Base-by-base conservation (phyloP, 2,797 vertebrate species). In the Nyctalus aviator region DNA sequence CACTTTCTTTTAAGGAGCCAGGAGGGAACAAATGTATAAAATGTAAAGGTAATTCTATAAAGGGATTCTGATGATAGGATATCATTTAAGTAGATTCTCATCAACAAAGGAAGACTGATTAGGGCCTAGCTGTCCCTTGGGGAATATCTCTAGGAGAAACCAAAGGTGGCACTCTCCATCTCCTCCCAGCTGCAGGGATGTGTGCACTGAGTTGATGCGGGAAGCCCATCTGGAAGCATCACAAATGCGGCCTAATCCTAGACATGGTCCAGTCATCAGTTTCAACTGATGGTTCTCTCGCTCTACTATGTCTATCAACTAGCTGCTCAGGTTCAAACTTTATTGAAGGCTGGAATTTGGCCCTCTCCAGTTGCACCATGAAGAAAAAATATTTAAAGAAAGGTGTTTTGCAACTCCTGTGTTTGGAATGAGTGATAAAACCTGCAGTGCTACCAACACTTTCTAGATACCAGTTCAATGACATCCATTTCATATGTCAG, bases 301-400 rank as follows among this genome's bases (percentile, higher is more conserved):
- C 46, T 44, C 57, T 78, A 37, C 32, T 48, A 79, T 75, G 79
- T 85, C 92, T 82, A 89, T 32, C 79, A 92, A 35, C 84, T 18
- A 92, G n/a, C 84, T 18, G 15, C 37, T 76, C 57, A 75, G 66
- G 35, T 30, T 77, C 66, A 84, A 95, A 79, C 75, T 87, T 88
- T 87, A 92, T 84, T 94, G 88, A 79, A 94, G 86, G 82, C 73
- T 96, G 95, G 95, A 96, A 91, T 96, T 94, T 93, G 93, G 91
- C 86, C 94, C 92, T 84, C 88, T 57, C 32, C 62, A 89, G 59
- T 96, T 95, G 95, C 94, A 96, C 81, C 96, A 97, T 37, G 82
- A 91, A 89, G 97, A 97, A 98, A 97, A 96, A 98, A 98, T 98
- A 97, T 97, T 97, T 97, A 97, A 92, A 96, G 92, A 96, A 95